Evolutionary conservation across 2,113 vertebrate genomes (phyloP), one percentile per base, ranked within the genome.

Genomic region (Menidia beryllina): DNA sequence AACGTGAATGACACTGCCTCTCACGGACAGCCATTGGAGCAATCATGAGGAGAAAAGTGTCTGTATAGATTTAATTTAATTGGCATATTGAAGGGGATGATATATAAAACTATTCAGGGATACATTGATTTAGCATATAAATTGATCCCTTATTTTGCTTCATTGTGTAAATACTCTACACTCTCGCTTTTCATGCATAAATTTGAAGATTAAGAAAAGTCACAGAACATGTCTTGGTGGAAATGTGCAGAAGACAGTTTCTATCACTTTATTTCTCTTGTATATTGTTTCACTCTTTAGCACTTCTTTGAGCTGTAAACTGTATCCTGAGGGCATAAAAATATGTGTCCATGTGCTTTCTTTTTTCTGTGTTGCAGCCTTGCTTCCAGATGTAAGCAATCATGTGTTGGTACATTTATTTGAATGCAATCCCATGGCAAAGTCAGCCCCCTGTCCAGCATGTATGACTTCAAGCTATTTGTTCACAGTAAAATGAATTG

Each of bases 1-100:
- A 62, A 52, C 53, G 70, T 70, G 69, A 86, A 69, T 60, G 74
- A 51, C 64, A 66, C 20, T 30, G 47, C 50, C 61, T 60, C 56
- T 52, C 66, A 67, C 55, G 64, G 59, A 55, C 57, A 70, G 58
- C 14, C 15, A 3, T 63, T 67, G 27, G 36, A 58, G 71, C 61
- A 65, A 61, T 57, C 20, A 24, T 25, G 23, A 47, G 48, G 63
- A 66, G 66, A 72, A 77, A 77, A 17, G 13, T 57, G 17, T 51
- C 3, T n/a, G 9, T 56, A 41, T 41, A 23, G 39, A 68, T 30
- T 72, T 5, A 61, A 55, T 45, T 36, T 65, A 74, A 43, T 15
- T 4, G 41, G 21, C 4, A 45, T 52, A 79, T 65, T 49, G 47
- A 82, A 67, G 43, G n/a, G 43, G 20, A 62, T 25, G 20, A n/a